Evolutionary conservation across 2,888 invertebrate species (phyloP).

Genomic region (Apotomis capreana): DNA sequence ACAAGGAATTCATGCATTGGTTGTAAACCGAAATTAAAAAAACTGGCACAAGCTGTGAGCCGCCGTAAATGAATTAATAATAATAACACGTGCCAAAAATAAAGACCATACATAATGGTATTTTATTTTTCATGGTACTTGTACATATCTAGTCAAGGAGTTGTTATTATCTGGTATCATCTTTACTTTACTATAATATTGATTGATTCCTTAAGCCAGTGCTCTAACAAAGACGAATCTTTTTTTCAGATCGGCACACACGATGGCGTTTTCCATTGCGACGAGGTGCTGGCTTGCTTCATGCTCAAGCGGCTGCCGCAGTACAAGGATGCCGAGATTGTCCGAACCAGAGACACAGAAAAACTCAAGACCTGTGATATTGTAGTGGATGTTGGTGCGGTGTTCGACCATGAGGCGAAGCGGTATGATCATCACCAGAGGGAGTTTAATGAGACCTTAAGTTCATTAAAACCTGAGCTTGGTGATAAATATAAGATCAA

Average conservation of each 20-base stretch:
- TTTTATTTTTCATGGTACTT: too few relatives aligned
- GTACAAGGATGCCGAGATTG: conserved; percentile 91
- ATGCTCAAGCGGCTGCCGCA: conserved; percentile 92
- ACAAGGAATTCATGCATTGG: too few relatives aligned
- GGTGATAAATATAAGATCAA: conserved; percentile 84
- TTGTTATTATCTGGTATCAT: too few relatives aligned
- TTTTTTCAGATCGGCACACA: conserved; percentile 87
- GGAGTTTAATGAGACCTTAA: conserved; percentile 87
- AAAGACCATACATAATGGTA: too few relatives aligned
- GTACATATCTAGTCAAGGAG: too few relatives aligned
- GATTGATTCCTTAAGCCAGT: too few relatives aligned
- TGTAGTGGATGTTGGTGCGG: conserved; percentile 97
- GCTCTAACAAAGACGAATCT: too few relatives aligned
- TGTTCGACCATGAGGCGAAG: conserved; percentile 89
- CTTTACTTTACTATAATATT: too few relatives aligned
- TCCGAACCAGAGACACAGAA: conserved; percentile 85
- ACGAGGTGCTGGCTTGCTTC: conserved; percentile 97
- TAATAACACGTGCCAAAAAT: too few relatives aligned
- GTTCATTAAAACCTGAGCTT: conserved; percentile 84
- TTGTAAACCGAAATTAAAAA: too few relatives aligned
- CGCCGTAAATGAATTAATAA: too few relatives aligned
- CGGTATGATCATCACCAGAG: conserved; percentile 98
- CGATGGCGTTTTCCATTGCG: conserved; percentile 95
- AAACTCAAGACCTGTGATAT: conserved; percentile 93
- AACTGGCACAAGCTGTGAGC: too few relatives aligned